Percentiles rank a stretch among this genome's conserved stretches.
phyloP scores from a whole-genome alignment of 2,797 vertebrate genomes.

The Tolypeutes matacus region DNA sequence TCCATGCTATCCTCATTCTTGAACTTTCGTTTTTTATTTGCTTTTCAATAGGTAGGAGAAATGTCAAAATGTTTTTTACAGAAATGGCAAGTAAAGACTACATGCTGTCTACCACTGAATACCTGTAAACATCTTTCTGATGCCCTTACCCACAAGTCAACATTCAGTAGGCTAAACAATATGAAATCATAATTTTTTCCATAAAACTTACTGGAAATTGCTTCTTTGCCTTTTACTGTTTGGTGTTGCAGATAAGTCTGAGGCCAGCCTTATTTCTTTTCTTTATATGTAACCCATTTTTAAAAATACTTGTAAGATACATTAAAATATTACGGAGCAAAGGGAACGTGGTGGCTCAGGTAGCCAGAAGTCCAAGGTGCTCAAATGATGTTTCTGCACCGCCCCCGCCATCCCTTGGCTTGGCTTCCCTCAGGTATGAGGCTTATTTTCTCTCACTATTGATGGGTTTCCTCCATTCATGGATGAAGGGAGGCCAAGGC shows the following conservation, averaged over 20 bases:
- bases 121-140: conserved; percentile 3
- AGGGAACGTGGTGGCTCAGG: not conserved
- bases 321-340: not conserved
- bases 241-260: not conserved
- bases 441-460: not conserved
- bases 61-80: conserved; percentile 40
- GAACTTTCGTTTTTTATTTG: conserved; percentile 45
- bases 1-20: not conserved
- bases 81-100: not conserved
- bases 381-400: not conserved
- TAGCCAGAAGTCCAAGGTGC: not conserved
- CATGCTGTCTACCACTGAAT: not conserved
- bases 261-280: not conserved
- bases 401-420: not conserved
- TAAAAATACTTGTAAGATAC: not conserved
- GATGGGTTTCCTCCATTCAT: not conserved
- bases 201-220: conserved; percentile 13
- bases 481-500: not conserved
- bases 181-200: conserved; percentile 8
- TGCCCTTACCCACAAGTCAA: not conserved
- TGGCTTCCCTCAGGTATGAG: not conserved
- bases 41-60: conserved; percentile 49
- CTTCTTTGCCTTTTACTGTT: conserved; percentile 36
- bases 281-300: not conserved
- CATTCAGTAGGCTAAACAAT: not conserved